Conservation (phyloP, 2,113 vertebrate genomes). For the Odobenus rosmarus region DNA sequence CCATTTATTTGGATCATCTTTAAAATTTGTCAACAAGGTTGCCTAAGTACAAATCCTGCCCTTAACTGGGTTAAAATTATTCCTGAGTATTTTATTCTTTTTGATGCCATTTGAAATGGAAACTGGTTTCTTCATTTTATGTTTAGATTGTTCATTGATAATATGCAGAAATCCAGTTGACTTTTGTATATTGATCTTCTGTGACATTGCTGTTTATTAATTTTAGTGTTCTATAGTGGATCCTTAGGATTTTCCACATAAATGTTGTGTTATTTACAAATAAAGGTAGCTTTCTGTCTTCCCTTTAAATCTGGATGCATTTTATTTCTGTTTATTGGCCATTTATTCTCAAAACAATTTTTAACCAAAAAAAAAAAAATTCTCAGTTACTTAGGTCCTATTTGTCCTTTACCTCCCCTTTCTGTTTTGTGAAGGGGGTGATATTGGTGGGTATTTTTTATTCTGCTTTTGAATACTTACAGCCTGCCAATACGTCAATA, state of each 20-base stretch:
- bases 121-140: neutral
- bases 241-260: neutral
- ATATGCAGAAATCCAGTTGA: neutral
- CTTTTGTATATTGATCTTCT: neutral
- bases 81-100: neutral
- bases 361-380: neutral
- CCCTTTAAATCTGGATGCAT: neutral
- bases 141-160: neutral
- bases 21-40: neutral
- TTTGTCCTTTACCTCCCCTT: neutral
- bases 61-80: neutral
- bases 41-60: neutral
- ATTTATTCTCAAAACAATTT: neutral
- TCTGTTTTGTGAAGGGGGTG: neutral
- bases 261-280: neutral
- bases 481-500: neutral
- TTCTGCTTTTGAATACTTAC: neutral
- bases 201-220: neutral
- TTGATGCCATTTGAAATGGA: neutral
- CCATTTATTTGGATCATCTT: neutral
- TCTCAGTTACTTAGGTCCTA: neutral
- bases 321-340: neutral
- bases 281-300: neutral
- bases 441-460: neutral
- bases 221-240: neutral